These are phyloP conservation scores for Coracopsis vasa DNA, from an alignment of 2,113 vertebrate species.

Conservation along the genomic window DNA sequence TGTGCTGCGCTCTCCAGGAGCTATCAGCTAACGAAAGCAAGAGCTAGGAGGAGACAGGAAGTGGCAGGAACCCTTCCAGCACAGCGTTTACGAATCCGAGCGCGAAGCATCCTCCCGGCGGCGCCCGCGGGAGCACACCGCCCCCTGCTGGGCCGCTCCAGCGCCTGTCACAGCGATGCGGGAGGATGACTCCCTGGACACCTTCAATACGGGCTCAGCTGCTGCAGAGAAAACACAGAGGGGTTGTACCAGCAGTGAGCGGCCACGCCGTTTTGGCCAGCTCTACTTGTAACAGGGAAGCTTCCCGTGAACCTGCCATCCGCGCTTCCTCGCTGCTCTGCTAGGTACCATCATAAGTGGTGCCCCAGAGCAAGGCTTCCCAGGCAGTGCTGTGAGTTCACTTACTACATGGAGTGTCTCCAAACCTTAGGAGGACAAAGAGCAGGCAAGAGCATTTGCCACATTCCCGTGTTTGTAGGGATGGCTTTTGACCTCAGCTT, in stretches of 20 bases:
- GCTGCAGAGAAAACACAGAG: neutral
- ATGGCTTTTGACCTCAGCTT: neutral
- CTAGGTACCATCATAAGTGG: neutral
- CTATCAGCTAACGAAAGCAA: neutral
- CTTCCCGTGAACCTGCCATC: fast-evolving
- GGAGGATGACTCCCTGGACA: neutral
- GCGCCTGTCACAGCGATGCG: neutral
- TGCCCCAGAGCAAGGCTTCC: too few species aligned
- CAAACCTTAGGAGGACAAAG: neutral
- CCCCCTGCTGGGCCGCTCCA: neutral
- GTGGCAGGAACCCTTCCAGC: fast-evolving
- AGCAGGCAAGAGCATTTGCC: neutral
- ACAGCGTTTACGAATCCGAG: fast-evolving
- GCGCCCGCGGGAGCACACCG: neutral
- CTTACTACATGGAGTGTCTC: neutral
- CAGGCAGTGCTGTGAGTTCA: neutral
- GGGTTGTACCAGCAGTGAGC: fast-evolving
- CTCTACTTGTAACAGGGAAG: too few species aligned
- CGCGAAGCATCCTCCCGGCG: fast-evolving
- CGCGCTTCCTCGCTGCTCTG: neutral
- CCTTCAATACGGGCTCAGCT: neutral
- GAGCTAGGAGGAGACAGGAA: fast-evolving
- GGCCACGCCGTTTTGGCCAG: too few species aligned
- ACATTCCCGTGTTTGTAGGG: neutral
- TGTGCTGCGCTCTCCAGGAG: neutral